Conservation (phyloP, 2,113 vertebrate species). For the Eulemur macaco region DNA sequence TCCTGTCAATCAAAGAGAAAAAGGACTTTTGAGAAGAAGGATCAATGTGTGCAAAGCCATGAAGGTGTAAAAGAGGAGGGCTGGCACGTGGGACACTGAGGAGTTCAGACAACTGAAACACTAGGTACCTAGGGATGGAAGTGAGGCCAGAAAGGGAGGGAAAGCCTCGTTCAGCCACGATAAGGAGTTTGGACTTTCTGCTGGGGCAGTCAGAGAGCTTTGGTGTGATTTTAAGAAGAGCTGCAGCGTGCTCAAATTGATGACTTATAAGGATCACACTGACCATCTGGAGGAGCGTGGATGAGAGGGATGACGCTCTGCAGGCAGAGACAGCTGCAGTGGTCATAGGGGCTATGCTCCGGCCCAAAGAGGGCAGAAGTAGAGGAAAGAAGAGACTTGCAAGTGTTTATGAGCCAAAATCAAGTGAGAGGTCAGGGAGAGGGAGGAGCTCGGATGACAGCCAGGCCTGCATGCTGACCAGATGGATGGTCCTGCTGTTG, state of each 20-base stretch:
- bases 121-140: no score
- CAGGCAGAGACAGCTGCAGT: neutral
- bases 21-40: neutral
- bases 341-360: neutral
- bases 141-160: neutral
- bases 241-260: neutral
- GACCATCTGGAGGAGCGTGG: neutral
- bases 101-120: neutral
- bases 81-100: neutral
- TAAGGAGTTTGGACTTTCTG: neutral
- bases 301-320: neutral
- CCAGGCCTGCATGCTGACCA: neutral
- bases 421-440: neutral
- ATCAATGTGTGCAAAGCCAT: neutral
- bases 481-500: neutral
- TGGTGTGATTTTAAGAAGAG: neutral
- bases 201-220: neutral
- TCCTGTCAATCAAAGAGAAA: neutral
- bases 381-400: neutral
- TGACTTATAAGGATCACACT: neutral
- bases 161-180: neutral
- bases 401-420: neutral
- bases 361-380: neutral
- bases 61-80: neutral
- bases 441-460: neutral